Percentiles rank a stretch among this genome's conserved stretches.
phyloP scores from a whole-genome alignment of 2,113 vertebrate genomes.

The Pterocles gutturalis region DNA sequence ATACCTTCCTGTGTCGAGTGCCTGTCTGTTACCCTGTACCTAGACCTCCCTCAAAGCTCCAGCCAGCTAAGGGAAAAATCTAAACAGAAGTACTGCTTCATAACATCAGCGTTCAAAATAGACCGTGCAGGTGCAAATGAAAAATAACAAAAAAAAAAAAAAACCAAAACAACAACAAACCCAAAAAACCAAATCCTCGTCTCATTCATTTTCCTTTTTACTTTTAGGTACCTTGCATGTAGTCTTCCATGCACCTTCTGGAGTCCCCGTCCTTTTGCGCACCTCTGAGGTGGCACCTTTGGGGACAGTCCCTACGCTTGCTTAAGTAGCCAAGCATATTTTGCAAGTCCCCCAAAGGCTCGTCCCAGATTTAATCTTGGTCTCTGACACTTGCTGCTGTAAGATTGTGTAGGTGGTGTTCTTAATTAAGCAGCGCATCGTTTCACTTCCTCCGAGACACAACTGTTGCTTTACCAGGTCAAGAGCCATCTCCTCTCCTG shows the following conservation, averaged over 20 bases:
- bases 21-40: background rate
- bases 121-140: background rate
- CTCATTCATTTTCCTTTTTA: background rate
- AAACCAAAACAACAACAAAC: too few species aligned
- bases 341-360: background rate
- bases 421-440: background rate
- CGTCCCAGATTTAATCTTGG: background rate
- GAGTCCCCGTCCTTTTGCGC: too few species aligned
- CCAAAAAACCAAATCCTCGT: fast-evolving
- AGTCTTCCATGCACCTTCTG: background rate
- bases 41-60: background rate
- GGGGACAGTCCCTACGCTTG: background rate
- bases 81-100: background rate
- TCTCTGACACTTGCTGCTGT: background rate
- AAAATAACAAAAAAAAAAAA: background rate
- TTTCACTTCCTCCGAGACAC: background rate
- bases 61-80: background rate
- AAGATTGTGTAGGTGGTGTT: background rate
- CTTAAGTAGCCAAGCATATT: background rate
- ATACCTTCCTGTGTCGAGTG: background rate
- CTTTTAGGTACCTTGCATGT: background rate
- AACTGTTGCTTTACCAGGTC: background rate
- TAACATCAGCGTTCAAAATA: background rate
- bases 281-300: background rate
- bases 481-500: background rate